Evolutionary conservation across 2,888 invertebrate genomes (phyloP).

Genomic region (Nasonovia ribisnigri): DNA sequence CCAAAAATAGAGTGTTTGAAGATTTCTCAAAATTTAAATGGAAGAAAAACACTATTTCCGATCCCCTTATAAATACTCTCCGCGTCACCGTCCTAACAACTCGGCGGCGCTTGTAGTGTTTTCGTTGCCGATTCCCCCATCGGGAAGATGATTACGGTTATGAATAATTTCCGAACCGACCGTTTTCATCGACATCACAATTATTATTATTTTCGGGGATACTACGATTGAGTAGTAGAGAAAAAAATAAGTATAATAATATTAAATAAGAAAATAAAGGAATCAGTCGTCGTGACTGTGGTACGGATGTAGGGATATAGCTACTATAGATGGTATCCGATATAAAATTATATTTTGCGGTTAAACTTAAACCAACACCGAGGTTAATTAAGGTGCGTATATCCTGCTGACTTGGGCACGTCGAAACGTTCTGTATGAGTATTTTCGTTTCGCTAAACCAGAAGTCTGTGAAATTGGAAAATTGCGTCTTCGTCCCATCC

Average conservation of each 20-base stretch:
- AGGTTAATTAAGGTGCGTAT: conserved; percentile 17
- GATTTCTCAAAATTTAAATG: conserved; percentile 27
- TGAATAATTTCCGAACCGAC: conserved; percentile 46
- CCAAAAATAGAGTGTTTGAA: background rate
- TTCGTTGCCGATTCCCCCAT: background rate
- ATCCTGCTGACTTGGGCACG: background rate
- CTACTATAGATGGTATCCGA: background rate
- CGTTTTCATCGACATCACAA: background rate
- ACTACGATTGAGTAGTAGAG: background rate
- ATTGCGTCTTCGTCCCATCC: background rate
- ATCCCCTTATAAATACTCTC: background rate
- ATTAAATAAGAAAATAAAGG: background rate
- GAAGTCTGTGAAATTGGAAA: conserved; percentile 64
- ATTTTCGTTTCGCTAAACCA: conserved; percentile 54
- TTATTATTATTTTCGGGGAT: background rate
- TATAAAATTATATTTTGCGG: conserved; percentile 22
- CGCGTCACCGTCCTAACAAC: background rate
- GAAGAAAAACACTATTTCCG: conserved; percentile 41
- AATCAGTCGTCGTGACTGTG: background rate
- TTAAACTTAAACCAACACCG: conserved; percentile 17
- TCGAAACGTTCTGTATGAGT: conserved; percentile 6
- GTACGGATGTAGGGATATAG: too few relatives aligned
- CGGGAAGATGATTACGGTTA: conserved; percentile 50
- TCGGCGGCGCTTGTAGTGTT: background rate
- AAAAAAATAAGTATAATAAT: background rate